Evolutionary conservation across 92 coral and sea anemone genomes (phyloP).

Genomic region (Phenganax stokvisi): DNA sequence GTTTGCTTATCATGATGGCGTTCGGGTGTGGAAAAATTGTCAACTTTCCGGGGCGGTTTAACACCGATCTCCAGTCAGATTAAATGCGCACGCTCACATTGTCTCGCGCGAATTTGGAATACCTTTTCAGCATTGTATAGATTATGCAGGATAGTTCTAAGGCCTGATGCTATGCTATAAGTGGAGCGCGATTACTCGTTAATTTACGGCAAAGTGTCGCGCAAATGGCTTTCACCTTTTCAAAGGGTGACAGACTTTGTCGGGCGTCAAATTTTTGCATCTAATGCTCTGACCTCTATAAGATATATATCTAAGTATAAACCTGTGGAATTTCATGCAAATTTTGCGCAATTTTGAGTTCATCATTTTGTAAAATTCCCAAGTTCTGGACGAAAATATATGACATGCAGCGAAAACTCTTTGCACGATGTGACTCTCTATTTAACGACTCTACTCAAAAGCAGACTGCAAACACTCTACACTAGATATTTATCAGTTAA

Average conservation of each 20-base stretch:
- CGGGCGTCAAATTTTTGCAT: constrained; percentile 1
- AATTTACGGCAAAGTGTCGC: not conserved
- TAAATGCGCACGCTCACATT: not conserved
- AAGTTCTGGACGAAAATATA: no score
- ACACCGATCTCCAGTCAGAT: constrained; percentile 1
- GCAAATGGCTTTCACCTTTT: constrained; percentile 2
- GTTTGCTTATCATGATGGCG: not conserved
- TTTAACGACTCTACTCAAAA: no score
- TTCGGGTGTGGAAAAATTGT: not conserved
- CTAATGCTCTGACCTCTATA: not conserved
- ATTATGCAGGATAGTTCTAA: no score
- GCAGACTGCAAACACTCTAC: no score
- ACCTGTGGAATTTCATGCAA: constrained; percentile 1
- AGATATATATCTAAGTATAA: not conserved
- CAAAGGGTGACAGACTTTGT: not conserved
- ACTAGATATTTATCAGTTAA: no score
- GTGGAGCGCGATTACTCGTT: not conserved
- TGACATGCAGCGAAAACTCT: no score
- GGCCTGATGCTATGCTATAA: not conserved
- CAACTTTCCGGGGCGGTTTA: not conserved
- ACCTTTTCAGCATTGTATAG: not conserved
- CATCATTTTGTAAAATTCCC: no score
- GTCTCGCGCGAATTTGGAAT: not conserved
- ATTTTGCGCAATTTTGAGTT: not conserved
- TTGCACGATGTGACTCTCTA: no score